Base-by-base conservation (phyloP, 2,888 invertebrate genomes). In the Habroteleia sp. region DNA sequence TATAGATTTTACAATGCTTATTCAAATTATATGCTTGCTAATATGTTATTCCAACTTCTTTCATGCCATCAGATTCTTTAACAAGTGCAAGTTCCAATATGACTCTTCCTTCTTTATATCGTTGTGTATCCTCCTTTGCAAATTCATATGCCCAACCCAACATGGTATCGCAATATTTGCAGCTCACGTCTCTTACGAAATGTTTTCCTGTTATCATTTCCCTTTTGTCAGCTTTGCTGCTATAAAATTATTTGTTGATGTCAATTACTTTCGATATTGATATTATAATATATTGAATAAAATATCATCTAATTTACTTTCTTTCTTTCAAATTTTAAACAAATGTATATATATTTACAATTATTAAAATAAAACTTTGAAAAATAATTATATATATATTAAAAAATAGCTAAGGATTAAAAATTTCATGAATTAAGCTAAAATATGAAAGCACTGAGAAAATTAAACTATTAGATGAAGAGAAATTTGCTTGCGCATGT, bases 131-230 rank as follows among this genome's bases (percentile, higher is more conserved):
- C 86, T 99, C 98, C 1, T 97, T 97, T 3, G 99, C 99, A 90
- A 97, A 99, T 89, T 99, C 99, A 87, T 99, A 99, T 86, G 99
- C 96, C 99, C 98, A 99, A 37, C 98, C 98, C 0, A 99, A 92
- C 89, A 98, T 98, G 1, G 96, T 94, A 81, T 95, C 94, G 87
- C 99, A 99, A 86, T 96, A 96, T 90, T 99, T 98, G 89, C 99
- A 99, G 78, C 96, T 96, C 0, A 99, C 99, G 89, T 99, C 99
- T 2, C 99, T 92, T 1, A 99, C 99, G 96, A 99, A 97, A 89
- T 99, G 99, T 13, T 98, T 93, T 5, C 97, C 97, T 0, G 99
- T 99, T 73, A 99, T 90, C 99, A 99, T 99, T 6, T 98, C 97
- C 62, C 99, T 92, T 86, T 97, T 97, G 88, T 97, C 97, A 0